Conservation (phyloP, 2,888 invertebrate genomes). For the Mechanitis messenoides region DNA sequence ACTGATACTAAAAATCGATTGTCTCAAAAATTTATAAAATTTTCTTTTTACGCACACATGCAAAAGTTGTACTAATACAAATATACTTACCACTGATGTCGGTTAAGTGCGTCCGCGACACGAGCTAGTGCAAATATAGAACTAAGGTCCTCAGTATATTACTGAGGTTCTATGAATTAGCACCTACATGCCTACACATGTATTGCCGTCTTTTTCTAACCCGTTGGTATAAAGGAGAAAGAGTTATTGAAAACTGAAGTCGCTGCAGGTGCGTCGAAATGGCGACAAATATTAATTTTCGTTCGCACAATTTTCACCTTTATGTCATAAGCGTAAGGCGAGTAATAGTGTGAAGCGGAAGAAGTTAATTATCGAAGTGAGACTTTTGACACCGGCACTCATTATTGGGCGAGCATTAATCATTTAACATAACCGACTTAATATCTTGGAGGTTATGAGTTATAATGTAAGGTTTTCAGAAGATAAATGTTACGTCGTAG, state of each 20-base stretch:
- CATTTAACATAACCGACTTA: constrained; percentile 34
- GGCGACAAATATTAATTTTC: constrained; percentile 32
- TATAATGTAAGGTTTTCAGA: constrained; percentile 15
- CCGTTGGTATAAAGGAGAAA: constrained; percentile 30
- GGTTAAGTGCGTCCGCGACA: neutral
- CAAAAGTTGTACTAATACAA: neutral
- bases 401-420: constrained; percentile 39
- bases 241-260: constrained; percentile 23
- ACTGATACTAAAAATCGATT: no score
- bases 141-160: constrained; percentile 29
- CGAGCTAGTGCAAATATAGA: constrained; percentile 25
- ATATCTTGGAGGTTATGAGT: constrained; percentile 28
- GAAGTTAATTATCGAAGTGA: constrained; percentile 44
- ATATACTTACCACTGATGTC: neutral
- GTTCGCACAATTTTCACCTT: constrained; percentile 24
- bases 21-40: no score
- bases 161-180: constrained; percentile 54
- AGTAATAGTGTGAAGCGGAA: constrained; percentile 13
- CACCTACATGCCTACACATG: constrained; percentile 35
- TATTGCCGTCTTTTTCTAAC: constrained; percentile 36
- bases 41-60: no score
- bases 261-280: constrained; percentile 36
- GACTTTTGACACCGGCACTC: constrained; percentile 51
- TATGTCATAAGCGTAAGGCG: constrained; percentile 15
- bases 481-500: neutral